Percentiles rank a stretch among this genome's conserved stretches.
Evolutionary conservation across 2,113 vertebrate genomes (phyloP).

Genomic region (human): DNA sequence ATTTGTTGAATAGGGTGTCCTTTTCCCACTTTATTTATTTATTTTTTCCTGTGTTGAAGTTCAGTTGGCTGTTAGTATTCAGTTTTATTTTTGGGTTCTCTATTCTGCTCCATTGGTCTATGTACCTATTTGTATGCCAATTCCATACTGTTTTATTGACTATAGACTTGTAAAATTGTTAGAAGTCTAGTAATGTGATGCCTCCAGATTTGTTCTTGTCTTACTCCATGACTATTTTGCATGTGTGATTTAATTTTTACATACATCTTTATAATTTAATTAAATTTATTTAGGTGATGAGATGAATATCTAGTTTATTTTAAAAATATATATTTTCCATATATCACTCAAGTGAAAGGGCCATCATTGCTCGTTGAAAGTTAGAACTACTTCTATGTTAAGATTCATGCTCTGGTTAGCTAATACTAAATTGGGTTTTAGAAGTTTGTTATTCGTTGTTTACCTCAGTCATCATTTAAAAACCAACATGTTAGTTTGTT

Average conservation of each 20-base stretch:
- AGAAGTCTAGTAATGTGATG: too few species aligned
- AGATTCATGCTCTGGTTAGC: background rate
- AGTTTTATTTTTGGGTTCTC: too few species aligned
- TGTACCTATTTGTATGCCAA: too few species aligned
- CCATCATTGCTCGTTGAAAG: rapidly evolving
- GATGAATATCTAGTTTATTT: background rate
- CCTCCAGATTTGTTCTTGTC: background rate
- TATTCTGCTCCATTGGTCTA: too few species aligned
- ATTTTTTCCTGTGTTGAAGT: too few species aligned
- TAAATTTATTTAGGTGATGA: background rate
- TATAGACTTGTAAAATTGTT: too few species aligned
- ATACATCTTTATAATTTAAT: background rate
- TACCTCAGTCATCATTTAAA: background rate
- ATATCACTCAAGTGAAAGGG: background rate
- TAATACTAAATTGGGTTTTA: too few species aligned
- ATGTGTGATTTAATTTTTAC: background rate
- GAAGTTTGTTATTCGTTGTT: background rate
- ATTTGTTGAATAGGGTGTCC: too few species aligned
- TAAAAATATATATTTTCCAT: background rate
- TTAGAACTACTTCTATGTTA: rapidly evolving
- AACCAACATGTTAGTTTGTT: background rate
- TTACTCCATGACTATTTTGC: background rate
- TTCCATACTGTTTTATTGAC: too few species aligned
- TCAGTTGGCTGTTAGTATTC: too few species aligned
- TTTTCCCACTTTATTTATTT: too few species aligned